Evolutionary conservation across 2,113 vertebrate species (phyloP), one percentile per base, ranked within the genome.

Genomic region (Ursus arctos): DNA sequence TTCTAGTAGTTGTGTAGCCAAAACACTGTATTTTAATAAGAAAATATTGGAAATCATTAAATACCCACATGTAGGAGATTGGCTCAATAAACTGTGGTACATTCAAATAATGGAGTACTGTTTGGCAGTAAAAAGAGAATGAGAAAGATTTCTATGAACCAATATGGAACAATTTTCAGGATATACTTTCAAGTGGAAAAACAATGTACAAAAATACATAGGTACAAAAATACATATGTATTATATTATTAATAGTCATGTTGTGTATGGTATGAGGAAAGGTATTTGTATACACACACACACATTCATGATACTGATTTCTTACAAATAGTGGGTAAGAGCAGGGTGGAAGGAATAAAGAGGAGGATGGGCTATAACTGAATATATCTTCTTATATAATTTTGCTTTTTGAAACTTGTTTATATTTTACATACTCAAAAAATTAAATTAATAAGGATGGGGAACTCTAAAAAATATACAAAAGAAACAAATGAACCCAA

Each of bases 391-490:
- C 88, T 92, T 59, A 83, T 13, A 71, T 40, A 94, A 67, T 77
- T 94, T 63, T 92, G 61, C 21, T 28, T 74, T 96, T 87, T 80
- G 11, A 85, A 53, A 19, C 24, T 87, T 83, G n/a, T 53, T 92
- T 79, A 82, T 49, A 91, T 93, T 87, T 87, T 57, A 96, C 15
- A 85, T 69, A 86, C 31, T 69, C 16, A 93, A 88, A 93, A 94
- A 74, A 9, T 90, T 88, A 84, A 94, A 67, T 63, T 59, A 63
- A 53, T 79, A 95, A 90, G 28, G 19, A 87, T 47, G 26, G 1
- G 12, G 7, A 65, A 83, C 19, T 47, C 4, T 63, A 59, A 84
- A 97, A 87, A 92, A 81, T 77, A 80, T 18, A 33, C n/a, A 72
- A 53, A 93, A 65, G 28, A 84, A 93, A 69, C n/a, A 63, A 43